phyloP scores from a whole-genome alignment of 2,888 invertebrate genomes.

The Petrolisthes cinctipes region DNA sequence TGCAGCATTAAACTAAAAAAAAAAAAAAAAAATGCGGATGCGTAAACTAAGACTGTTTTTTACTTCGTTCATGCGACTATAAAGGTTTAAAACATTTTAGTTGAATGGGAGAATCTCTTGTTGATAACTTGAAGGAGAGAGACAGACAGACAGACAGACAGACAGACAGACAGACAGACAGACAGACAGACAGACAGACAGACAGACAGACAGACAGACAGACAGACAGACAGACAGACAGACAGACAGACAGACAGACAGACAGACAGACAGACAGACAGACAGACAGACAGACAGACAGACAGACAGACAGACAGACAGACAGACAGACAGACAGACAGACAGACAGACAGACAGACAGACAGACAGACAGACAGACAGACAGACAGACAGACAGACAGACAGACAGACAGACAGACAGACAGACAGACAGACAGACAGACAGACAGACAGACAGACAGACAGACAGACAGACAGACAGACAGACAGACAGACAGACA shows the following conservation, averaged over 20 bases:
- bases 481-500: constrained; percentile 7
- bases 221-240: constrained; percentile 24
- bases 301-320: constrained; percentile 26
- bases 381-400: constrained; percentile 26
- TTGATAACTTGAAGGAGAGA: no score
- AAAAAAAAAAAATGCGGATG: no score
- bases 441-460: constrained; percentile 30
- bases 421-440: constrained; percentile 22
- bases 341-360: constrained; percentile 14
- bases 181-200: constrained; percentile 28
- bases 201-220: constrained; percentile 30
- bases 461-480: constrained; percentile 26
- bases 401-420: constrained; percentile 29
- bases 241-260: constrained; percentile 28
- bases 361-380: constrained; percentile 28
- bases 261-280: constrained; percentile 26
- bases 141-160: constrained; percentile 20
- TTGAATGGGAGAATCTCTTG: no score
- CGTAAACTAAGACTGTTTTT: no score
- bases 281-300: constrained; percentile 28
- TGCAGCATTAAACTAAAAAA: no score
- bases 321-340: constrained; percentile 25
- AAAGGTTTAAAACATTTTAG: no score
- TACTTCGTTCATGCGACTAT: no score
- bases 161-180: constrained; percentile 21